These are phyloP conservation scores for Xyrichtys novacula DNA, from an alignment of 2,797 vertebrate species.

Conservation along the genomic window DNA sequence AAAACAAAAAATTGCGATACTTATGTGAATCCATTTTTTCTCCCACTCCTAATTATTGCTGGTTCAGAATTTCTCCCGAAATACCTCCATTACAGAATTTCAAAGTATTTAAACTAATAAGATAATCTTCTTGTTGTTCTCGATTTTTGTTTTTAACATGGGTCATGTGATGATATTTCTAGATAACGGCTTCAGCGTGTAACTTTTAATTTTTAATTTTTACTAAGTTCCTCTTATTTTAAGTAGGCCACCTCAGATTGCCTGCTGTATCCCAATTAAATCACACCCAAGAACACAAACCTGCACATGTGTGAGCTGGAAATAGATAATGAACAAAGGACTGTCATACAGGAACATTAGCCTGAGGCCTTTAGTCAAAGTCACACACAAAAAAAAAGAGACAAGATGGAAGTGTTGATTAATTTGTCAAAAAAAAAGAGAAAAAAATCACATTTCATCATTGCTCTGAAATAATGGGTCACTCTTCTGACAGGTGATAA, in stretches of 20 bases:
- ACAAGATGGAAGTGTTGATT: conserved; percentile 74
- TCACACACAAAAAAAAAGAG: conserved; percentile 69
- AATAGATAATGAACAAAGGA: conserved; percentile 58
- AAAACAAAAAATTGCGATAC: too few relatives aligned
- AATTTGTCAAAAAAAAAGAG: conserved; percentile 80
- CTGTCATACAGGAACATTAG: conserved; percentile 66
- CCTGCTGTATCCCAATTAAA: conserved; percentile 42
- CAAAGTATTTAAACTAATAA: not conserved
- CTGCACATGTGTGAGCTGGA: conserved; percentile 44
- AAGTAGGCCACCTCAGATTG: conserved; percentile 27
- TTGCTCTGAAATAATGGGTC: conserved; percentile 56
- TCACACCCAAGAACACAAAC: conserved; percentile 29
- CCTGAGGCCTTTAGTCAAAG: conserved; percentile 59
- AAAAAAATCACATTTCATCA: conserved; percentile 63
- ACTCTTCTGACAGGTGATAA: conserved; percentile 74
- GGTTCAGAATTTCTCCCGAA: conserved; percentile 7
- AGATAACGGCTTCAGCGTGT: too few relatives aligned
- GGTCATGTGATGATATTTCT: too few relatives aligned
- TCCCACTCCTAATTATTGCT: too few relatives aligned
- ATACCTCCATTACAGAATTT: conserved; percentile 8
- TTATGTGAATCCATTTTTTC: too few relatives aligned
- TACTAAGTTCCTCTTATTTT: conserved; percentile 21
- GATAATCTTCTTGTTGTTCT: too few relatives aligned
- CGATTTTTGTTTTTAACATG: too few relatives aligned
- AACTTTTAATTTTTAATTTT: not conserved